These are phyloP conservation scores for Bambusicola thoracicus DNA, from an alignment of 2,113 vertebrate genomes.

Conservation along the genomic window DNA sequence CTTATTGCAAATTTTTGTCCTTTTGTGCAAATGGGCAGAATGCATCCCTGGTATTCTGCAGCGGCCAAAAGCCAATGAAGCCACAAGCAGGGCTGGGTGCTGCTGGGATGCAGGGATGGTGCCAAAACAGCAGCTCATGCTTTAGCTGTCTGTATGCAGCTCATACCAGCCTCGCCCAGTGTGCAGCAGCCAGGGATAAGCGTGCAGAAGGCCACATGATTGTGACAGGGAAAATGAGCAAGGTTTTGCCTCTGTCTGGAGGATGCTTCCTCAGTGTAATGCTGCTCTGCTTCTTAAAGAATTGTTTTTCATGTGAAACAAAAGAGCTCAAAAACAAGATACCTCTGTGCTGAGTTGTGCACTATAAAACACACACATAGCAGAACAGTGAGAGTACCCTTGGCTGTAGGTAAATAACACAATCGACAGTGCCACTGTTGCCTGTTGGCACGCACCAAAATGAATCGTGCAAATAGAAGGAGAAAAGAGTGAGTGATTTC, in stretches of 20 bases:
- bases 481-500: background rate
- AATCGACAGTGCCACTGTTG: background rate
- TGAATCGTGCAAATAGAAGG: background rate
- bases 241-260: background rate
- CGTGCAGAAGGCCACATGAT: background rate
- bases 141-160: fast-evolving
- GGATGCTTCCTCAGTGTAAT: background rate
- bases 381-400: background rate
- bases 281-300: background rate
- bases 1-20: background rate
- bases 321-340: background rate
- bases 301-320: background rate
- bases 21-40: background rate
- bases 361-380: background rate
- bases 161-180: background rate
- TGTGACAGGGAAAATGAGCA: background rate
- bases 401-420: background rate
- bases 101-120: fast-evolving
- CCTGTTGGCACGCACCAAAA: background rate
- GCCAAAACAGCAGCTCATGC: fast-evolving
- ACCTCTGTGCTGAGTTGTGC: background rate
- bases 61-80: fast-evolving
- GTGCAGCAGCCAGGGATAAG: background rate
- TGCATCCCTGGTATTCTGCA: background rate
- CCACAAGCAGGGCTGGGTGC: background rate